Evolutionary conservation across 23 tunicate genomes (phyloP), one percentile per base, ranked within the genome.

Genomic region (Diplosoma virens): DNA sequence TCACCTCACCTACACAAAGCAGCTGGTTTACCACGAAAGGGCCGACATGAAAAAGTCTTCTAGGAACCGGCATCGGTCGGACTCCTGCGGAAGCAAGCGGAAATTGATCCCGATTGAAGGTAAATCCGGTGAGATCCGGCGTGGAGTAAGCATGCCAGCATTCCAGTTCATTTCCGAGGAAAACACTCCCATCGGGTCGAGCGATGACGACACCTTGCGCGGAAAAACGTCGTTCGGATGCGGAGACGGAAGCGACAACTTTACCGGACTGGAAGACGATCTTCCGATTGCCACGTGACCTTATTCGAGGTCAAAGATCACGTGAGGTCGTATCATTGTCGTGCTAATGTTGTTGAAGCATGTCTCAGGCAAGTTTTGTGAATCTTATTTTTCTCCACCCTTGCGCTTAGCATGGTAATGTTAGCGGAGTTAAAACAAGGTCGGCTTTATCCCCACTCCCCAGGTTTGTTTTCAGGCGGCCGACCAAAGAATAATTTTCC

Each of bases 251-350:
- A 72, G 35, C 25, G 87, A 82, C 48, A 81, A 82, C 64, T 82
- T 58, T 34, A 82, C 87, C 16, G 87, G 87, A 16, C 37, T 82
- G 53, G 87, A 82, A 52, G 87, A 82, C 32, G 87, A 82, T 22
- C 63, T 55, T 5, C 87, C 75, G n/a, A n/a, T n/a, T n/a, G n/a
- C n/a, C n/a, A n/a, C n/a, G n/a, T n/a, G n/a, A n/a, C n/a, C n/a
- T n/a, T n/a, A n/a, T n/a, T n/a, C n/a, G n/a, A n/a, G n/a, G n/a
- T n/a, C n/a, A n/a, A n/a, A n/a, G n/a, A n/a, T n/a, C n/a, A n/a
- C n/a, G n/a, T n/a, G n/a, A n/a, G n/a, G n/a, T n/a, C n/a, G n/a
- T n/a, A n/a, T n/a, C n/a, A n/a, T n/a, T n/a, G n/a, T n/a, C n/a
- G n/a, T n/a, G n/a, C n/a, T n/a, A n/a, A n/a, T n/a, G n/a, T n/a